These are phyloP conservation scores for Epinephelus cyanopodus DNA, from an alignment of 2,113 vertebrate species.

Conservation along the genomic window DNA sequence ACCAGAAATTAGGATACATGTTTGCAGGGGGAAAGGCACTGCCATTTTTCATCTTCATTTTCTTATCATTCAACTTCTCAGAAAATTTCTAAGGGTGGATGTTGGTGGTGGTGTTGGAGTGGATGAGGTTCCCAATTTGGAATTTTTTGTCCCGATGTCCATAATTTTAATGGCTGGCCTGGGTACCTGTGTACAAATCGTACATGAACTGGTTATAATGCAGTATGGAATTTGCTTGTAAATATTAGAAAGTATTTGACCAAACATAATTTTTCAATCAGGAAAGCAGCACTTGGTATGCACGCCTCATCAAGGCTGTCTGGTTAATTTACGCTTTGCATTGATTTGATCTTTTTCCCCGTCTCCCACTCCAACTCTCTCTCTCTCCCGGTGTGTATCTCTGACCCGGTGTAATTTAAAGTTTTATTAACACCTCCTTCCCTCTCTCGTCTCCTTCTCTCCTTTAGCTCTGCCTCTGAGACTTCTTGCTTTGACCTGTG, in stretches of 20 bases:
- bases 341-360: constrained; percentile 58
- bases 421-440: constrained; percentile 35
- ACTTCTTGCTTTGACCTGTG: constrained; percentile 2
- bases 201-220: constrained; percentile 4
- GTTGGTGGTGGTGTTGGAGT: too few species aligned
- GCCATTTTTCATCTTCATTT: too few species aligned
- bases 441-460: constrained; percentile 1
- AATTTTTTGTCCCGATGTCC: too few species aligned
- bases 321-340: constrained; percentile 43
- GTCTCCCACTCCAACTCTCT: not conserved
- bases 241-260: constrained; percentile 33
- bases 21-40: too few species aligned
- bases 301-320: constrained; percentile 40
- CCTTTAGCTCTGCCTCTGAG: constrained; percentile 39
- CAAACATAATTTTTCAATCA: constrained; percentile 45
- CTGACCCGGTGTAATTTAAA: constrained; percentile 32
- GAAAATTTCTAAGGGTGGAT: too few species aligned
- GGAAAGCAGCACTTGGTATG: constrained; percentile 15
- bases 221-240: constrained; percentile 13
- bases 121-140: too few species aligned
- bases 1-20: too few species aligned
- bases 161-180: too few species aligned
- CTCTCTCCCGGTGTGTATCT: constrained; percentile 16
- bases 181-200: constrained; percentile 2
- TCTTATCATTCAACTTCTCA: too few species aligned